Percentiles rank a stretch among this genome's conserved stretches.
phyloP scores from a whole-genome alignment of 2,888 invertebrate genomes.

The Phytoseiulus persimilis region DNA sequence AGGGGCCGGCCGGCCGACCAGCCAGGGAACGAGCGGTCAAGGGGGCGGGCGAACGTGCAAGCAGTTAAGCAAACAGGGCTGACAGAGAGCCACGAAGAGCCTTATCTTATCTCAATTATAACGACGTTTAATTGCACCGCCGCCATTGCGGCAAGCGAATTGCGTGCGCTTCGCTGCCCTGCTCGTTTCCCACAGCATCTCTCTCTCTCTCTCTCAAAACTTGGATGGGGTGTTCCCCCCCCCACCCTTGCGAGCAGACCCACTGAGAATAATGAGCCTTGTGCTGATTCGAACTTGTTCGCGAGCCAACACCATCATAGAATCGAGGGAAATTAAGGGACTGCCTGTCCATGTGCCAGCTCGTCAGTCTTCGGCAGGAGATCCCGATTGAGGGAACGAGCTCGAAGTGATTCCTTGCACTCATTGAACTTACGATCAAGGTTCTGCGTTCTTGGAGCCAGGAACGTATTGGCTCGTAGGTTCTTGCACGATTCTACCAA shows the following conservation, averaged over 20 bases:
- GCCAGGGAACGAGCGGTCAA: neutral
- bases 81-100: neutral
- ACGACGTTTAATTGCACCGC: neutral
- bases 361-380: neutral
- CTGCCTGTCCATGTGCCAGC: neutral
- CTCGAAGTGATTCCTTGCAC: no score
- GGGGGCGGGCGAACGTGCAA: neutral
- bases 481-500: no score
- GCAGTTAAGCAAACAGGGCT: neutral
- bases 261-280: neutral
- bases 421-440: no score
- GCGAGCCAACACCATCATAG: neutral
- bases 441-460: no score
- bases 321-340: neutral
- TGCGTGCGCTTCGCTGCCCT: neutral
- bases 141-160: neutral
- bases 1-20: neutral
- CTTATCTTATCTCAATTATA: constrained; percentile 39
- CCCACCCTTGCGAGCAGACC: neutral
- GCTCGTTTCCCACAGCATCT: neutral
- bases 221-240: neutral
- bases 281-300: neutral
- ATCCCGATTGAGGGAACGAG: no score
- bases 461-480: no score
- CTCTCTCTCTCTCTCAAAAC: neutral